These are phyloP conservation scores for Cryptotermes secundus DNA, from an alignment of 1,140 invertebrate genomes.

Conservation along the genomic window DNA sequence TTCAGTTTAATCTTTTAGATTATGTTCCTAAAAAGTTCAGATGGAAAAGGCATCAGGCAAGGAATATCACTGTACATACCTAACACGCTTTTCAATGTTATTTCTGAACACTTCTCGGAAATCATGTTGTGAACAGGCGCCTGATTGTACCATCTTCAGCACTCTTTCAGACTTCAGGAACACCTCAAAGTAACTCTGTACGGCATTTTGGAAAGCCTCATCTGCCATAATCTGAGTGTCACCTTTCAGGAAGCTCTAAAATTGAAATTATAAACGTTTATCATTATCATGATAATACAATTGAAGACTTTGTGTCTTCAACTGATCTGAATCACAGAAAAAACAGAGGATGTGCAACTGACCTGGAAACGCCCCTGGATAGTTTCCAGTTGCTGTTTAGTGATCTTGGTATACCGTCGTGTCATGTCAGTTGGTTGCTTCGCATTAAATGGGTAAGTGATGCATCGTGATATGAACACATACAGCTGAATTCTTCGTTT, in stretches of 20 bases:
- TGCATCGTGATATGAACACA: constrained; percentile 96
- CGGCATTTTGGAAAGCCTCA: constrained; percentile 98
- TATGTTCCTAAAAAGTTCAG: too few species aligned
- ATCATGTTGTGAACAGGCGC: constrained; percentile 96
- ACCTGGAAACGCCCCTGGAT: constrained; percentile 95
- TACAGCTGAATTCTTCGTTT: constrained; percentile 94
- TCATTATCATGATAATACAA: too few species aligned
- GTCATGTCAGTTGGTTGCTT: constrained; percentile 99
- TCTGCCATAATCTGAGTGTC: constrained; percentile 98
- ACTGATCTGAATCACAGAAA: too few species aligned
- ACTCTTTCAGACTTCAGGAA: constrained; percentile 97
- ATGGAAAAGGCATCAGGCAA: too few species aligned
- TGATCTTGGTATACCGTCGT: constrained; percentile 88
- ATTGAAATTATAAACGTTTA: constrained; percentile 29
- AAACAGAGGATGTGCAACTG: constrained; percentile 37
- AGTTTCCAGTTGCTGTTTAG: constrained; percentile 92
- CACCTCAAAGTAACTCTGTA: constrained; percentile 96
- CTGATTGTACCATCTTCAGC: constrained; percentile 92
- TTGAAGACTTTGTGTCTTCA: too few species aligned
- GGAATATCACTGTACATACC: constrained; percentile 52
- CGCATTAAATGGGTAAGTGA: constrained; percentile 99
- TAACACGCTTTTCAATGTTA: constrained; percentile 95
- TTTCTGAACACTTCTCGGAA: constrained; percentile 98
- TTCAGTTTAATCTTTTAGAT: not conserved
- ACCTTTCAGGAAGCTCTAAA: constrained; percentile 84